Evolutionary conservation across 2,888 invertebrate genomes (phyloP), one percentile per base, ranked within the genome.

Genomic region (Harmothoe impar): DNA sequence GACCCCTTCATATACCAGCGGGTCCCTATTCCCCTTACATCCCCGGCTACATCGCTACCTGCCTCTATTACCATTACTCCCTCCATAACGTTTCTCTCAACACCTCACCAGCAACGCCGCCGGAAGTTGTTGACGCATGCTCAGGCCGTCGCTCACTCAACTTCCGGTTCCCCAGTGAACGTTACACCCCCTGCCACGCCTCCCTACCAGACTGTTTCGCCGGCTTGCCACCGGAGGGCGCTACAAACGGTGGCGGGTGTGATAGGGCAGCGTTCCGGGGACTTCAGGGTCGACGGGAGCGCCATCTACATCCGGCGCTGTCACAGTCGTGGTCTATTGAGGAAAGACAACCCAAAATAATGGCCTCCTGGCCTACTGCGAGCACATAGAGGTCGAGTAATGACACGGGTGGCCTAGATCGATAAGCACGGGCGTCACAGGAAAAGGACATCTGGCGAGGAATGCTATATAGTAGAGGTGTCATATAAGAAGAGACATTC

Each of bases 91-190:
- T 12, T 62, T n/a, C 20, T 20, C 62, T n/a, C n/a, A 62, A 62
- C 62, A 62, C 62, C 62, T n/a, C 62, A n/a, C 7, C n/a, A 62
- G 23, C 12, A 62, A n/a, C 62, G 62, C 62, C 20, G 62, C 62
- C 62, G 62, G 62, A 62, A 62, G 62, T 62, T 62, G 62, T 62
- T 62, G 62, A 62, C 62, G 62, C 62, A 62, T 62, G 62, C 62
- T 62, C 62, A 62, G 62, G 3, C 62, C 62, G 62, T n/a, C 62
- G n/a, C 62, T 62, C 23, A 15, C 23, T 20, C 62, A n/a, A n/a
- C 62, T 62, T 62, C 62, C 62, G 62, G 62, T 62, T n/a, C 62
- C 62, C 62, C 62, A 20, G 62, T 62, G 62, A 62, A n/a, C 62
- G n/a, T 62, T 20, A 62, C 62, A n/a, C 62, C n/a, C 62, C 62